Evolutionary conservation across 2,888 invertebrate species (phyloP).

Genomic region (Diplazon laetatorius): DNA sequence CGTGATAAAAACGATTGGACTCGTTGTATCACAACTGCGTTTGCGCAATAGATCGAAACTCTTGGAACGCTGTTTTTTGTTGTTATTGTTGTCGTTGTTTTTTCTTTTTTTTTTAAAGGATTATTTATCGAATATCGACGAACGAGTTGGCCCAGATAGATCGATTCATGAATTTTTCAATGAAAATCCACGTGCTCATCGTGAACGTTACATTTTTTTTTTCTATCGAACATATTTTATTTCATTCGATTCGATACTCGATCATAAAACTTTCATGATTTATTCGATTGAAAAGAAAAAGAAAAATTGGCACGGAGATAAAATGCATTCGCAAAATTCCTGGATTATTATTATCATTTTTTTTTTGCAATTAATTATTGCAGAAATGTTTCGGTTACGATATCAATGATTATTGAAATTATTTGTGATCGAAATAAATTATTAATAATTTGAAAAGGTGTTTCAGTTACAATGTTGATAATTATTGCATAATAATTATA

Average conservation of each 20-base stretch:
- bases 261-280: not conserved
- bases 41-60: conserved; percentile 27
- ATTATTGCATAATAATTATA: too few relatives aligned
- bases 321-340: not conserved
- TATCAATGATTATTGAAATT: too few relatives aligned
- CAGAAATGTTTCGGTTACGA: too few relatives aligned
- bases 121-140: conserved; percentile 29
- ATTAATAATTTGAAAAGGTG: too few relatives aligned
- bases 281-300: not conserved
- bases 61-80: conserved; percentile 24
- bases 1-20: not conserved
- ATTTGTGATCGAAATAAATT: too few relatives aligned
- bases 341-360: not conserved
- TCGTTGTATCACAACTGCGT: not conserved
- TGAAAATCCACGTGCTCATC: not conserved
- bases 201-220: conserved; percentile 12
- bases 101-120: too few relatives aligned
- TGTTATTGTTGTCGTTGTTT: too few relatives aligned
- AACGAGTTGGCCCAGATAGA: conserved; percentile 25
- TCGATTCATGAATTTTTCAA: conserved; percentile 15
- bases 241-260: not conserved
- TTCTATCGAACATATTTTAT: not conserved
- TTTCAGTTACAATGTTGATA: too few relatives aligned
- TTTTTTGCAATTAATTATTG: too few relatives aligned
- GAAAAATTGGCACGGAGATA: too few relatives aligned